Evolutionary conservation across 1,140 invertebrate species (phyloP), one percentile per base, ranked within the genome.

Genomic region (Drosophila tropicalis): DNA sequence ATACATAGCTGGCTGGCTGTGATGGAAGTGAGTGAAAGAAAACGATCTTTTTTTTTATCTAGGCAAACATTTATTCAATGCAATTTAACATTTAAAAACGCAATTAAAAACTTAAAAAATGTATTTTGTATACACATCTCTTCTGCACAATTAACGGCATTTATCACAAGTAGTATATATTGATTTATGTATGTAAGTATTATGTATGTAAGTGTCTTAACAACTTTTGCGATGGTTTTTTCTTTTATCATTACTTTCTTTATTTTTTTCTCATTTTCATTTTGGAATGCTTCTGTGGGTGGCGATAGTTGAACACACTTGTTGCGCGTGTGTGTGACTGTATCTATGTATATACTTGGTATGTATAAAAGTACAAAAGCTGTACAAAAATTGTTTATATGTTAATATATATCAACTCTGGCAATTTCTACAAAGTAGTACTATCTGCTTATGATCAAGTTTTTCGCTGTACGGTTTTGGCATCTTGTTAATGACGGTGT

Each of bases 101-200:
- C 64, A 76, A 76, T 60, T 70, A 15, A 77, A 78, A 79, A 78
- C 72, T 76, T 76, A 76, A 63, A 56, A 47, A 72, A 67, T 79
- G 61, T 78, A 73, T 81, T 64, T 76, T 68, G 40, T 54, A 69
- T 57, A 76, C 64, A 85, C 64, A 71, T 67, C 81, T 81, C 82
- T 51, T 34, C 34, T 86, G 80, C 79, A 72, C 79, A 89, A 81
- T 68, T 73, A 82, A 76, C 83, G 83, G 73, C 62, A 65, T 81
- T 89, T 89, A 89, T 89, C 84, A 89, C 84, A 89, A 84, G 81
- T 89, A 84, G 81, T 89, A 70, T 79, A 67, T 78, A 89, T 81
- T 76, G 17, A 76, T 70, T 39, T 70, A 63, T 80, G 63, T 74
- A 72, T 76, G 47, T 62, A 62, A 32, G 22, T 54, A 51, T 15